Evolutionary conservation across 2,797 vertebrate species (phyloP), one percentile per base, ranked within the genome.

Genomic region (Anguilla pacifica): DNA sequence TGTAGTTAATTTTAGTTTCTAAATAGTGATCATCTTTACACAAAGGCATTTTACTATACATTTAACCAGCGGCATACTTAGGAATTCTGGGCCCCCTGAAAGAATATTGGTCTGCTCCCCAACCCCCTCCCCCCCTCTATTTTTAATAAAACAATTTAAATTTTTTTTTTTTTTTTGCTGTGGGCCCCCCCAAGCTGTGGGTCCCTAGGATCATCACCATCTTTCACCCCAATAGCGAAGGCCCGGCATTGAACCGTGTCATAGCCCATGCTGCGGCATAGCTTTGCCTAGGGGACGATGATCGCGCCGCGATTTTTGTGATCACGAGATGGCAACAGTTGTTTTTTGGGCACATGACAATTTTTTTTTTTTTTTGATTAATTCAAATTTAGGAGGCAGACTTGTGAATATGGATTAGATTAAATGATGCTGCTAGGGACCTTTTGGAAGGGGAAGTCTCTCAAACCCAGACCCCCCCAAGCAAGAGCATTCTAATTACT

Each of bases 301-400:
- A 46, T 25, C 82, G 28, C 22, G 6, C 31, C 74, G 49, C 57
- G 46, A 74, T 87, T 87, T 84, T 39, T 83, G 57, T 82, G 85
- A 82, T 28, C 9, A 77, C 35, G 22, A 83, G 85, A 88, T 67
- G 19, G 55, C 84, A 72, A 67, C 59, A 64, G 84, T 84, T 84
- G 53, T 70, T 22, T 9, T 7, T 55, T 67, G 57, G 85, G 46
- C 61, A 70, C 39, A 67, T 70, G 51, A 43, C 55, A 39, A 39
- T 39, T 39, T 39, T 39, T 39, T 35, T 43, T 35, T 43, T 7
- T n/a, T 53, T 57, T 53, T 86, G 59, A 82, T 43, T n/a, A 53
- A 39, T 55, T 10, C 9, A 82, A 70, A 86, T 64, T 86, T 67
- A 1, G 0, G 13, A 43, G 61, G 59, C 25, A 67, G 31, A 72